Conservation (phyloP, 2,888 invertebrate species). For the Cheilosia soror region DNA sequence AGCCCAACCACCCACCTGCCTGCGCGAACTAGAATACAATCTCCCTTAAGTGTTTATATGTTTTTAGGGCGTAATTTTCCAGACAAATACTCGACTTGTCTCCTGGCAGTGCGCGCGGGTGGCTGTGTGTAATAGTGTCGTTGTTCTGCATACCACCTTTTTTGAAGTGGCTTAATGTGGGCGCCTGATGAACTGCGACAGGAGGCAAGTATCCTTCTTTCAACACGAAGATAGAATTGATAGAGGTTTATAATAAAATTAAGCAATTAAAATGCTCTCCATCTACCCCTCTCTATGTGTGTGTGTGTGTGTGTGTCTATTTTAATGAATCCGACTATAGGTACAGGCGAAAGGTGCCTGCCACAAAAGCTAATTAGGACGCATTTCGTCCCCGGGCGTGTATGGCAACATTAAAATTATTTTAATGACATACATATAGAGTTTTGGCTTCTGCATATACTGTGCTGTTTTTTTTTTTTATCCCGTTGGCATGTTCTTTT, state of each 20-base stretch:
- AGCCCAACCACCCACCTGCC: not conserved
- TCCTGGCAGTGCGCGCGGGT: slow-evolving; percentile 22
- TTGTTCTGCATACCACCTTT: slow-evolving; percentile 25
- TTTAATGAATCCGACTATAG: slow-evolving; percentile 24
- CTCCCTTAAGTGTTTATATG: slow-evolving; percentile 70
- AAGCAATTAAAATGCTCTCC: slow-evolving; percentile 69
- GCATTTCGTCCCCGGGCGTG: slow-evolving; percentile 50
- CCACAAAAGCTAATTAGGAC: slow-evolving; percentile 73
- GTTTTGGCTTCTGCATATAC: slow-evolving; percentile 55
- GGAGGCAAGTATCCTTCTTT: slow-evolving; percentile 62
- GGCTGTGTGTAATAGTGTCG: slow-evolving; percentile 15
- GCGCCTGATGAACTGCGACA: slow-evolving; percentile 71
- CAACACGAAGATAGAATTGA: slow-evolving; percentile 62
- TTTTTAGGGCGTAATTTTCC: slow-evolving; percentile 67
- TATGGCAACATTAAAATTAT: slow-evolving; percentile 58
- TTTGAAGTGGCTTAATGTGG: slow-evolving; percentile 42
- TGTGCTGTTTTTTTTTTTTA: slow-evolving; percentile 27
- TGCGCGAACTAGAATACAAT: slow-evolving; percentile 47
- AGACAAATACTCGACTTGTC: slow-evolving; percentile 58
- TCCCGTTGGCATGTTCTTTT: slow-evolving; percentile 41
- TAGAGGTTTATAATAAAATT: slow-evolving; percentile 73
- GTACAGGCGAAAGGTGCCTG: slow-evolving; percentile 57
- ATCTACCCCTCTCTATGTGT: not conserved
- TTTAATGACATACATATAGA: slow-evolving; percentile 60
- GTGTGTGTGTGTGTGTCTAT: slow-evolving; percentile 5